Base-by-base conservation (phyloP, 2,113 vertebrate species). In the Cyanoderma ruficeps region DNA sequence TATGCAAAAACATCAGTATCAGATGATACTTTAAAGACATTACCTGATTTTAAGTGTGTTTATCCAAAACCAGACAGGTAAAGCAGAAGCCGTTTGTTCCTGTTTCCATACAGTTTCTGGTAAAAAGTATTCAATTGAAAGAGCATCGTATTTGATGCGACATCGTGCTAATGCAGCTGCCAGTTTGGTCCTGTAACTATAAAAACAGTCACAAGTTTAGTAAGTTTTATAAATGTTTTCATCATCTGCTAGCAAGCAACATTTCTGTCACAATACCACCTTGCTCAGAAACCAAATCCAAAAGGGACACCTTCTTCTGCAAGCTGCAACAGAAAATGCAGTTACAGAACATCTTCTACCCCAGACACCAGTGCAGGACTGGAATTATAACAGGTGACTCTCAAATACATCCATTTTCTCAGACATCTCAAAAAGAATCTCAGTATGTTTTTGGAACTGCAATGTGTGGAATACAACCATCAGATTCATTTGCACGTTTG, bases 101-200 rank as follows among this genome's bases (percentile, higher is more conserved):
- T 98, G 98, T 67, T 92, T 98, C 82, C 96, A 97, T 71, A 99
- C 49, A 5, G 68, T 96, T 96, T 99, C 98, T 10, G 99, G 98
- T 70, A 99, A 95, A 92, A 99, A 96, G 41, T 92, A 94, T 23
- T 99, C 98, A 83, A 99, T 98, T 56, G 98, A 98, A 86, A 96
- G 87, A 92, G 99, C 98, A 69, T 98, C 93, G 3, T 98, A 96
- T 95, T 98, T 99, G 97, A 99, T 98, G 90, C 99, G 98, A 96
- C 89, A 98, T 69, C 98, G 98, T 55, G 99, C 99, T 89, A 99
- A 60, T 4, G 99, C 98, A 20, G 99, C 99, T 65, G 98, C 99
- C 94, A 99, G 95, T 86, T 99, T 99, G 70, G 97, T 99, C 97
- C 97, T 99, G 87, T 86, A 98, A 93, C 99, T 99, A 96, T 31